phyloP scores from a whole-genome alignment of 2,888 invertebrate species.

The Amphipoea lucens region DNA sequence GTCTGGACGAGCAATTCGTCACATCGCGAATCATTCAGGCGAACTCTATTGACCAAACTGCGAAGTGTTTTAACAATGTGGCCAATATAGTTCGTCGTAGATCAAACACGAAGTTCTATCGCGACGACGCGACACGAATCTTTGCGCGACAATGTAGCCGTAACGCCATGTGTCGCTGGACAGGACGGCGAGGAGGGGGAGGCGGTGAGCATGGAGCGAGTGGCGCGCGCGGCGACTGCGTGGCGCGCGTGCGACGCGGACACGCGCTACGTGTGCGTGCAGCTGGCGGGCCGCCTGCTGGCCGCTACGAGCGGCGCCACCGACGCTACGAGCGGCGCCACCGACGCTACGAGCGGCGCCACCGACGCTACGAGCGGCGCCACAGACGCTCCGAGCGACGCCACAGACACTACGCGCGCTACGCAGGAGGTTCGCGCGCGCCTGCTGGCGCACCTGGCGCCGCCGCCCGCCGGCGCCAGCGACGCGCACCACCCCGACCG shows the following conservation, averaged over 20 bases:
- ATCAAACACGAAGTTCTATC: not conserved
- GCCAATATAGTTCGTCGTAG: not conserved
- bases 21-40: not conserved
- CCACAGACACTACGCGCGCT: not conserved
- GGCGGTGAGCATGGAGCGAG: slow-evolving; percentile 18
- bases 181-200: not conserved
- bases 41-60: not conserved
- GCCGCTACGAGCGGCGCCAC: slow-evolving; percentile 10
- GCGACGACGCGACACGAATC: not conserved
- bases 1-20: not conserved
- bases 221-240: slow-evolving; percentile 32
- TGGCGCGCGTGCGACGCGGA: slow-evolving; percentile 44
- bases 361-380: accelerated
- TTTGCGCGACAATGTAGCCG: not conserved
- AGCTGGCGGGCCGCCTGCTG: slow-evolving; percentile 49
- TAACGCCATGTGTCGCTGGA: not conserved
- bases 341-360: too few relatives aligned
- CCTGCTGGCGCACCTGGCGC: slow-evolving; percentile 54
- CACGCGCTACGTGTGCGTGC: slow-evolving; percentile 42
- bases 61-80: not conserved
- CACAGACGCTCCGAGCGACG: not conserved
- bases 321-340: too few relatives aligned
- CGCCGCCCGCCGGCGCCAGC: slow-evolving; percentile 34
- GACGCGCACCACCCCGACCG: slow-evolving; percentile 44
- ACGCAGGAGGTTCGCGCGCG: slow-evolving; percentile 24